Conservation (phyloP, 2,113 vertebrate genomes). For the Leptocoma aspasia region DNA sequence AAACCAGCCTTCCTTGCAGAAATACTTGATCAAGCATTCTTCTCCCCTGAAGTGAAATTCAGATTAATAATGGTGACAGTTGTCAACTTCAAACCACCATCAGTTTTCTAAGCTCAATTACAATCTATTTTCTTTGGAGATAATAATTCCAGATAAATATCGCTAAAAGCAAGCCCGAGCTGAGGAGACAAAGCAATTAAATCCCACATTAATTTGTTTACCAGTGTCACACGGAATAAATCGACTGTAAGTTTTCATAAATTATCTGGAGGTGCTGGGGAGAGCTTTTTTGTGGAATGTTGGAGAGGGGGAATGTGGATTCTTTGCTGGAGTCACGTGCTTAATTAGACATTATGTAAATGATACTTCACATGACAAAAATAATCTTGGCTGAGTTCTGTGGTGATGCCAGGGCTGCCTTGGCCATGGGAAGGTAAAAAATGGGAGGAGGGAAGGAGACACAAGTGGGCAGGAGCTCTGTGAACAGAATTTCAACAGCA, state of each 20-base stretch:
- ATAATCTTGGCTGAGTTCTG: not conserved
- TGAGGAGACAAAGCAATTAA: slow-evolving; percentile 50
- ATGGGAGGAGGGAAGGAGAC: not conserved
- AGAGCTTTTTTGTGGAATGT: not conserved
- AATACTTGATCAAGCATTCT: not conserved
- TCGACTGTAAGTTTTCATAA: not conserved
- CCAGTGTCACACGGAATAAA: slow-evolving; percentile 3
- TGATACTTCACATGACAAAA: not conserved
- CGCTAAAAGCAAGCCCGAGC: not conserved
- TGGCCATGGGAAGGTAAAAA: not conserved
- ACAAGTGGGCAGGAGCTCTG: not conserved
- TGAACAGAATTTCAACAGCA: not conserved
- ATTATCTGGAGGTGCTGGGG: not conserved
- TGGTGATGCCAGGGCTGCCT: not conserved
- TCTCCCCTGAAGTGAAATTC: not conserved
- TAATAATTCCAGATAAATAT: slow-evolving; percentile 39
- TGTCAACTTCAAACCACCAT: not conserved
- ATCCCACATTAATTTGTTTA: slow-evolving; percentile 44
- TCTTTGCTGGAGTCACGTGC: not conserved
- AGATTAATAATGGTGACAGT: slow-evolving; percentile 15
- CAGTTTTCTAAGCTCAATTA: not conserved
- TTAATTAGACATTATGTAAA: not conserved
- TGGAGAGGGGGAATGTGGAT: not conserved
- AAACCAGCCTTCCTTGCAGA: slow-evolving; percentile 27
- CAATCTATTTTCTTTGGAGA: slow-evolving; percentile 14